Conservation (phyloP, 2,888 invertebrate genomes). For the Salticus scenicus region DNA sequence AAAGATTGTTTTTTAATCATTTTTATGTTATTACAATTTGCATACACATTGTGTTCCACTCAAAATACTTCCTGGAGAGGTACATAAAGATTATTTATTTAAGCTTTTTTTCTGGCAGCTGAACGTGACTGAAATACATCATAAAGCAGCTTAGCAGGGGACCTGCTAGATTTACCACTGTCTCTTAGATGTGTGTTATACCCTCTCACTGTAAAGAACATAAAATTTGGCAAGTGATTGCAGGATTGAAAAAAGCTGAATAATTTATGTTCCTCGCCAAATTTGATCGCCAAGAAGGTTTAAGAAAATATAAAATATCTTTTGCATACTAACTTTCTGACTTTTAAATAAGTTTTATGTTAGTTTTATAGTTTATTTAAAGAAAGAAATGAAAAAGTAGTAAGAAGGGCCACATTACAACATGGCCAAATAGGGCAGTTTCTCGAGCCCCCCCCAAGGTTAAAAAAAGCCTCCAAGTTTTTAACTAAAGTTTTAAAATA, state of each 20-base stretch:
- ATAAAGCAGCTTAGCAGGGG: slow-evolving; percentile 15
- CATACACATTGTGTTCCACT: background rate
- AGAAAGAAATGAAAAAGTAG: no score
- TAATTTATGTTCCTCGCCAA: slow-evolving; percentile 17
- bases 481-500: no score
- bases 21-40: slow-evolving; percentile 23
- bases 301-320: no score
- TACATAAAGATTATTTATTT: slow-evolving; percentile 41
- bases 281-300: background rate
- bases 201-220: background rate
- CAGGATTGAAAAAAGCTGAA: background rate
- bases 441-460: no score
- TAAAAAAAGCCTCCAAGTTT: no score
- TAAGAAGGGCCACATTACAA: no score
- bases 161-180: slow-evolving; percentile 5
- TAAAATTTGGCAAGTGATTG: background rate
- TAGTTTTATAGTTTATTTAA: no score
- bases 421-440: no score
- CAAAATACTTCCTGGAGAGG: slow-evolving; percentile 28
- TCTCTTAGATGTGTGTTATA: background rate
- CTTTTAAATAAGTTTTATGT: no score
- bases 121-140: slow-evolving; percentile 38
- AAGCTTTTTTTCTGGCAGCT: slow-evolving; percentile 15
- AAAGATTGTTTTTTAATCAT: slow-evolving; percentile 1
- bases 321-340: no score